phyloP scores from a whole-genome alignment of 2,888 invertebrate species.

The Mythimna lalbum region DNA sequence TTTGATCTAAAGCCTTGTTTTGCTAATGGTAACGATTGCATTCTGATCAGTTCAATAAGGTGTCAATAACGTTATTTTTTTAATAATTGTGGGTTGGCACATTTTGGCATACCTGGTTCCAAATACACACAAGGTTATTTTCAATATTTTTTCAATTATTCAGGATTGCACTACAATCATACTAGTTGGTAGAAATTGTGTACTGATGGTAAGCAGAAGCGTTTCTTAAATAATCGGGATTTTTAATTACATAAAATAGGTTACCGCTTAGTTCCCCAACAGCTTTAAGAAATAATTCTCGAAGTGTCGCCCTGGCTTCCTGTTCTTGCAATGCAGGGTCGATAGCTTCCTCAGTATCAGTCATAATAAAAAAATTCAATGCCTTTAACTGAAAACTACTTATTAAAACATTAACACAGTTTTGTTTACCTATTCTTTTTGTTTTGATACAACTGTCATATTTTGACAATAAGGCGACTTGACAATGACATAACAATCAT shows the following conservation, averaged over 20 bases:
- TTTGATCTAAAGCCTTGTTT: too few relatives aligned
- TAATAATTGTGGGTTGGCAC: too few relatives aligned
- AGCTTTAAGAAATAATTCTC: constrained; percentile 81
- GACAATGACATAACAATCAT: not conserved
- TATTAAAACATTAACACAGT: not conserved
- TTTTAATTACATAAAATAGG: not conserved
- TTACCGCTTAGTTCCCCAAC: constrained; percentile 79
- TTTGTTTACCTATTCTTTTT: constrained; percentile 9
- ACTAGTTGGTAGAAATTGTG: not conserved
- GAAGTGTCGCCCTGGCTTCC: constrained; percentile 79
- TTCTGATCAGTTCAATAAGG: too few relatives aligned
- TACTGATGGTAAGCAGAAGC: not conserved
- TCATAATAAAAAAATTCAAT: constrained; percentile 37
- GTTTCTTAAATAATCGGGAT: not conserved
- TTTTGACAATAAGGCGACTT: not conserved
- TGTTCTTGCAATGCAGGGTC: constrained; percentile 58
- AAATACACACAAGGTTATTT: not conserved
- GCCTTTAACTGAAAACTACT: not conserved
- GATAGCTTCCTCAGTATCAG: constrained; percentile 46
- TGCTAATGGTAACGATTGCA: too few relatives aligned
- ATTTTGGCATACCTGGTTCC: too few relatives aligned
- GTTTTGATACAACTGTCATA: constrained; percentile 10
- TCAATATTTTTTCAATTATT: not conserved
- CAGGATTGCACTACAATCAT: too few relatives aligned
- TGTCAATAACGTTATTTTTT: too few relatives aligned